Base-by-base conservation (phyloP, 2,888 invertebrate species). In the Xestia sexstrigata region DNA sequence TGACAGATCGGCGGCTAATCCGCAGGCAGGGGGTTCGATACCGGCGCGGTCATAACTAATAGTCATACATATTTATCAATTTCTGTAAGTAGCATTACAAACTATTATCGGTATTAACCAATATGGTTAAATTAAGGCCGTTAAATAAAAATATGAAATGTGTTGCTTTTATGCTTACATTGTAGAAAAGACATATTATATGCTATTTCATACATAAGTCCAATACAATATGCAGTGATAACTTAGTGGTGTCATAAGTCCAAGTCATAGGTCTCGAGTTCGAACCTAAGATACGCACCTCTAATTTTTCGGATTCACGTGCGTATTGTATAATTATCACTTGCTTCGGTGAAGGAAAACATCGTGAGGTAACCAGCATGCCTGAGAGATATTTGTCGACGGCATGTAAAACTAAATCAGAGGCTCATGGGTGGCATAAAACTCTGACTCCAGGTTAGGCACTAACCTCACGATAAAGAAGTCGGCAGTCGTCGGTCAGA, bases 1-100 rank as follows among this genome's bases (percentile, higher is more conserved):
- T 93, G 93, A 93, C 91, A 91, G 91, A 93, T 93, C 83, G 86
- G 65, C 85, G 39, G 85, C 83, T 89, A 84, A 89, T 86, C 89
- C 86, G 69, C 73, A 71, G 75, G 76, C 81, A 76, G 81, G 66
- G 69, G 79, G 83, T 88, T 88, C 83, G 81, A 88, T 70, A 78
- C 85, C 66, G 68, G 30, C 60, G 72, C 76, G 70, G 73, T 83
- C 79, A 84, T 79, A 82, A 70, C 39, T 76, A 76, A 87, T 78
- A 77, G 73, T 75, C 69, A 71, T 84, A 83, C 77, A 83, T 87
- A 86, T 79, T 78, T 79, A 84, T 83, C 82, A 82, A 81, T 87
- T 79, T 79, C 45, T 71, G 3, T 86, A 81, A 88, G 86, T 79
- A 89, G 70, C 65, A 83, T 73, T 66, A 81, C 71, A 72, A 74